Evolutionary conservation across 2,888 invertebrate species (phyloP).

Genomic region (Ecliptopera silaceata): DNA sequence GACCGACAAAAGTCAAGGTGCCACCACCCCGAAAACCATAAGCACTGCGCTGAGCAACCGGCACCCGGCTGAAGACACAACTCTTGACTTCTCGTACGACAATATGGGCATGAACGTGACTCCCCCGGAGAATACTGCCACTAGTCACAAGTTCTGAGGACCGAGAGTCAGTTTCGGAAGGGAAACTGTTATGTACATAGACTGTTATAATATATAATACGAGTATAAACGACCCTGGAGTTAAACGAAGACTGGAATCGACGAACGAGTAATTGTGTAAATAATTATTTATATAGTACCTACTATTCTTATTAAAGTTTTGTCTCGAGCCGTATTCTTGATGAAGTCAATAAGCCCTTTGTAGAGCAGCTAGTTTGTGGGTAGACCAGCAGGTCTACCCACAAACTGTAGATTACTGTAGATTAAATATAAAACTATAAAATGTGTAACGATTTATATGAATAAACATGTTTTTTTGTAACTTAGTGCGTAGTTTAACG

Average conservation of each 20-base stretch:
- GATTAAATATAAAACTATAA: too few species aligned
- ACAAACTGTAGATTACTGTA: too few species aligned
- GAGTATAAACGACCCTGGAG: conserved; percentile 4
- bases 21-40: conserved; percentile 85
- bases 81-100: conserved; percentile 90
- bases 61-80: conserved; percentile 90
- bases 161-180: conserved; percentile 47
- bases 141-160: conserved; percentile 69
- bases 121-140: conserved; percentile 73
- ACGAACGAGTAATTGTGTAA: conserved; percentile 2
- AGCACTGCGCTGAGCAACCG: conserved; percentile 88
- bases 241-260: conserved; percentile 4
- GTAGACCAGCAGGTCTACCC: too few species aligned
- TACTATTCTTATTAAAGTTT: not conserved
- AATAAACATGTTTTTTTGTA: not conserved
- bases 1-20: conserved; percentile 80
- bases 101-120: conserved; percentile 90
- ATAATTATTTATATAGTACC: not conserved
- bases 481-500: not conserved
- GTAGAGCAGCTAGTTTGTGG: not conserved
- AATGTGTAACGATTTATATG: not conserved
- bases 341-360: not conserved
- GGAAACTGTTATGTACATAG: conserved; percentile 45
- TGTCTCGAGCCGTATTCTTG: not conserved
- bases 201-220: conserved; percentile 24